Evolutionary conservation across 2,113 vertebrate species (phyloP), one percentile per base, ranked within the genome.

Genomic region (Mesoclemmys tuberculata): DNA sequence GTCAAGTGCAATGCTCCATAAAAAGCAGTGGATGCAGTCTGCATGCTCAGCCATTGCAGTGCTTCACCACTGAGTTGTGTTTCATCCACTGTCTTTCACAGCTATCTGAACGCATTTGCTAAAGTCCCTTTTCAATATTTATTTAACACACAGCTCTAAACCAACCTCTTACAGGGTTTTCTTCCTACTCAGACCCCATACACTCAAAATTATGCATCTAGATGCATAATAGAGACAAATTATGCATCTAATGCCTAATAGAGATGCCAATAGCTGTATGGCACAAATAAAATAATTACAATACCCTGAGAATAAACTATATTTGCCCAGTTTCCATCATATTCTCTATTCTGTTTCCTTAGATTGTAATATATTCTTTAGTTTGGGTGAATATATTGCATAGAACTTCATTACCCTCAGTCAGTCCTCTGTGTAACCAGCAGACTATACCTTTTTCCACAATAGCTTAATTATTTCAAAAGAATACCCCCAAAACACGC

Each of bases 221-320:
- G 44, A 13, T 71, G 22, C 24, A 13, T 80, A 41, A 90, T 49
- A 46, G 14, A 82, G 78, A 27, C 68, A 87, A 84, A 83, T 18
- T 29, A n/a, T 61, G 2, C 35, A 24, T 82, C 29, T 29, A 8
- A 13, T 71, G 22, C 24, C 11, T 80, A 41, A 90, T 49, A 46
- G 14, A 82, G 78, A 27, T 18, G 26, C 49, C 88, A 90, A n/a
- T 21, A 64, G 2, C 10, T 0, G 2, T 44, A 56, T 38, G 14
- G 16, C 58, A 26, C 4, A 87, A 21, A 19, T 56, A 58, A 51
- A 38, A 35, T 16, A 84, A 92, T 68, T 41, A 79, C 3, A 31
- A 3, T 3, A 6, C 4, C 1, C 6, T 49, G 48, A 0, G 2
- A 49, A 27, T 1, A 71, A 44, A 13, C 26, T 41, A 0, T 14